Evolutionary conservation across 2,797 vertebrate genomes (phyloP).

Genomic region (Brachyrhaphis roseni): DNA sequence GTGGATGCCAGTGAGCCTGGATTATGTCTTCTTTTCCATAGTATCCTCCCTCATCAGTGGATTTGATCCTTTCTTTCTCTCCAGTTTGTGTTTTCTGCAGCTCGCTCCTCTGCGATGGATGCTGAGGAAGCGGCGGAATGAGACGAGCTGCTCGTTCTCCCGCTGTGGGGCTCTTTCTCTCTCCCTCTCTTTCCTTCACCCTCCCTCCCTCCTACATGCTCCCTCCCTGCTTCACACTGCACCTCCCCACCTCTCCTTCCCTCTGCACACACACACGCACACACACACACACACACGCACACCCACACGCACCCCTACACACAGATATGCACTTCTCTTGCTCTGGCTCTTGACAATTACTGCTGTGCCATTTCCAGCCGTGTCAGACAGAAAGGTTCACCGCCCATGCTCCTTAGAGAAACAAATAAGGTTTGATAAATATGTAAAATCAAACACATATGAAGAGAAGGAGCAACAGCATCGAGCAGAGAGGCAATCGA

Average conservation of each 20-base stretch:
- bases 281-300: conserved; percentile 25
- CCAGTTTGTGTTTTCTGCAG: conserved; percentile 49
- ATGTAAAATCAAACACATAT: conserved; percentile 65
- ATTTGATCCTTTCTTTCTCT: conserved; percentile 50
- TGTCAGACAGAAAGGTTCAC: conserved; percentile 71
- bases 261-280: conserved; percentile 12
- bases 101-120: conserved; percentile 68
- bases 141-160: conserved; percentile 59
- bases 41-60: conserved; percentile 56
- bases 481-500: conserved; percentile 45
- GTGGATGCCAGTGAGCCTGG: conserved; percentile 32
- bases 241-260: conserved; percentile 68
- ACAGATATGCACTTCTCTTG: conserved; percentile 50
- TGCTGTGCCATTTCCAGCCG: conserved; percentile 72
- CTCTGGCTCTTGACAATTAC: conserved; percentile 76
- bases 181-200: conserved; percentile 36
- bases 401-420: conserved; percentile 67
- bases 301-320: conserved; percentile 28
- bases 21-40: conserved; percentile 55
- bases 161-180: conserved; percentile 48
- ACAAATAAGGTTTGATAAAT: conserved; percentile 72
- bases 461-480: conserved; percentile 54
- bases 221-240: conserved; percentile 62
- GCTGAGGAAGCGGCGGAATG: conserved; percentile 76
- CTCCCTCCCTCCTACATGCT: conserved; percentile 57